These are phyloP conservation scores for Fistularia tabacaria DNA, from an alignment of 2,797 vertebrate species.

Conservation along the genomic window DNA sequence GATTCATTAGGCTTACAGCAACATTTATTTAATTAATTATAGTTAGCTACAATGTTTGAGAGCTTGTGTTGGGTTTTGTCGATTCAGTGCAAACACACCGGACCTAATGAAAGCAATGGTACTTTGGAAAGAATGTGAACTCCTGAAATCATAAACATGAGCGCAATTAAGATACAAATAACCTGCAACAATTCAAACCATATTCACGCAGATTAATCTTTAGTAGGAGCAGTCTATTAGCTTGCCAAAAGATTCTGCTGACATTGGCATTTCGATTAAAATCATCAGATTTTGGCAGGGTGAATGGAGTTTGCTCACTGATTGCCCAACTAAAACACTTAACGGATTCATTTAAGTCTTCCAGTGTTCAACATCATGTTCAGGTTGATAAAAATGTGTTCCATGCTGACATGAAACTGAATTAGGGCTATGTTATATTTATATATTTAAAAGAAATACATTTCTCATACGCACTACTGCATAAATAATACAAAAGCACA, in stretches of 20 bases:
- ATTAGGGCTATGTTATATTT: too few relatives aligned
- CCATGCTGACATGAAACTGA: neutral
- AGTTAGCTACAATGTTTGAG: constrained; percentile 1
- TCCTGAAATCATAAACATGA: neutral
- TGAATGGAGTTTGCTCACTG: neutral
- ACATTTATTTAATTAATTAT: too few relatives aligned
- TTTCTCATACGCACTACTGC: too few relatives aligned
- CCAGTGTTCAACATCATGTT: neutral
- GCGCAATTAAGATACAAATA: neutral
- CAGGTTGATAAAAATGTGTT: constrained; percentile 3
- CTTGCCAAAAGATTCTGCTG: neutral
- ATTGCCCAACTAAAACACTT: neutral
- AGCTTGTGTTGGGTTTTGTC: neutral
- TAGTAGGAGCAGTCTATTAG: too few relatives aligned
- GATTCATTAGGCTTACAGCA: too few relatives aligned
- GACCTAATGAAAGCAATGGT: constrained; percentile 1
- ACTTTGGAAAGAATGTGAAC: neutral
- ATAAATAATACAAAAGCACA: too few relatives aligned
- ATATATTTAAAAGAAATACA: too few relatives aligned
- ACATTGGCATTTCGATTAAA: neutral
- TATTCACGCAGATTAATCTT: too few relatives aligned
- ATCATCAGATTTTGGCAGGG: neutral
- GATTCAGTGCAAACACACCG: neutral
- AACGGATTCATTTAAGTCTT: neutral
- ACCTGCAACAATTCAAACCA: constrained; percentile 3